Evolutionary conservation across 2,797 vertebrate genomes (phyloP), one percentile per base, ranked within the genome.

Genomic region (Ibycter americanus): DNA sequence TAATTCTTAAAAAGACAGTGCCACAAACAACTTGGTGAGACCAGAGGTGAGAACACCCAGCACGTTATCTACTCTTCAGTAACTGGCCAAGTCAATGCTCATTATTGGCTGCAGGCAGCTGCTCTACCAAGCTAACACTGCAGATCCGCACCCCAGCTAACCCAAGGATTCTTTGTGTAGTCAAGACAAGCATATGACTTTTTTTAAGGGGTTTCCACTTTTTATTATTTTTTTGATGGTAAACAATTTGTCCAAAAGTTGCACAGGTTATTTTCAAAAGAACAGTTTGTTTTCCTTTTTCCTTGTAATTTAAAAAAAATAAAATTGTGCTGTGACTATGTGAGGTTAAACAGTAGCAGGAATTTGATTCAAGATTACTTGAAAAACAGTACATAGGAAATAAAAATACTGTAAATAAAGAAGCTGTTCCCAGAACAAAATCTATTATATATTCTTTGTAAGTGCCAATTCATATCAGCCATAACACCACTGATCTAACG

Each of bases 341-440:
- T 27, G 54, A 89, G 32, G 51, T 67, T n/a, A 88, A 79, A 59
- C 19, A 84, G 25, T 2, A 59, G 29, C 32, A 91, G 47, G 59
- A 56, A 90, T 36, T 68, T 20, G 42, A 95, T 49, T 83, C 51
- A 73, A 22, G 5, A 18, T 22, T 14, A 38, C 8, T 59, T 68
- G 31, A 73, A 66, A 93, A 90, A 25, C 74, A 66, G 42, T 58
- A 18, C 15, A 27, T 1, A 76, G 49, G 22, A 87, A 81, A 72
- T 31, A 81, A 76, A 87, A 78, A 54, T 21, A 27, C 54, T 71
- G 34, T 62, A 76, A 94, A 84, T 61, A 84, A 71, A 9, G 20
- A 89, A 84, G 40, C 51, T 76, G 38, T 18, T 95, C 46, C 42
- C 31, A 81, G 59, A 80, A 49, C 29, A 80, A 81, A 93, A 89